Evolutionary conservation across 2,797 vertebrate genomes (phyloP).

Genomic region (Periophthalmus magnuspinnatus): DNA sequence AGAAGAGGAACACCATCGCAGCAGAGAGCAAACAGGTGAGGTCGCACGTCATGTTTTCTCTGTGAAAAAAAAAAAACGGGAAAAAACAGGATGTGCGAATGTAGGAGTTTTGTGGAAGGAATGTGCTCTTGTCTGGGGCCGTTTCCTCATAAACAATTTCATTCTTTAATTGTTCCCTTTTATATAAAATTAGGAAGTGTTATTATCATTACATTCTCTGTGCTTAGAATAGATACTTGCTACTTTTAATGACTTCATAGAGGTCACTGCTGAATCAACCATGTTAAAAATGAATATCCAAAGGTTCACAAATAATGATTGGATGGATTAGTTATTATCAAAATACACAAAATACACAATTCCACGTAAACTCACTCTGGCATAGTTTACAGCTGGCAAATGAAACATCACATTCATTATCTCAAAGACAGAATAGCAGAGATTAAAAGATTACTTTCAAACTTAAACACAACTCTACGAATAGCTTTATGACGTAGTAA

Average conservation of each 20-base stretch:
- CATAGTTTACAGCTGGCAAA: no score
- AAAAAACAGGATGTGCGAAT: background rate
- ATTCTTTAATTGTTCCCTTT: constrained; percentile 8
- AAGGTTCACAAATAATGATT: background rate
- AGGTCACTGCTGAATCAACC: background rate
- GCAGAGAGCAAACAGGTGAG: constrained; percentile 62
- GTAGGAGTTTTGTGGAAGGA: constrained; percentile 5
- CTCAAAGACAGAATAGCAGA: no score
- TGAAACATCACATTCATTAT: no score
- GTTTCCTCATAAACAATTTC: constrained; percentile 6
- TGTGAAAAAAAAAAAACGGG: background rate
- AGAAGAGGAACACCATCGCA: constrained; percentile 73
- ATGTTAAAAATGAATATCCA: background rate
- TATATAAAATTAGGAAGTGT: constrained; percentile 18
- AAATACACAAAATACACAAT: no score
- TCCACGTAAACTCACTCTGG: no score
- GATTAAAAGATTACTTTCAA: no score
- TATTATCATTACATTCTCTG: constrained; percentile 27
- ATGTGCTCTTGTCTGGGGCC: background rate
- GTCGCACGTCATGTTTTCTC: background rate
- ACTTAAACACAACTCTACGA: background rate
- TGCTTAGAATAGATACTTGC: constrained; percentile 30
- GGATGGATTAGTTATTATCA: background rate
- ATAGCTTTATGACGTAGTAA: background rate
- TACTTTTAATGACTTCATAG: constrained; percentile 11